These are phyloP conservation scores for Pseudorectes ferrugineus DNA, from an alignment of 2,113 vertebrate genomes.

Conservation along the genomic window DNA sequence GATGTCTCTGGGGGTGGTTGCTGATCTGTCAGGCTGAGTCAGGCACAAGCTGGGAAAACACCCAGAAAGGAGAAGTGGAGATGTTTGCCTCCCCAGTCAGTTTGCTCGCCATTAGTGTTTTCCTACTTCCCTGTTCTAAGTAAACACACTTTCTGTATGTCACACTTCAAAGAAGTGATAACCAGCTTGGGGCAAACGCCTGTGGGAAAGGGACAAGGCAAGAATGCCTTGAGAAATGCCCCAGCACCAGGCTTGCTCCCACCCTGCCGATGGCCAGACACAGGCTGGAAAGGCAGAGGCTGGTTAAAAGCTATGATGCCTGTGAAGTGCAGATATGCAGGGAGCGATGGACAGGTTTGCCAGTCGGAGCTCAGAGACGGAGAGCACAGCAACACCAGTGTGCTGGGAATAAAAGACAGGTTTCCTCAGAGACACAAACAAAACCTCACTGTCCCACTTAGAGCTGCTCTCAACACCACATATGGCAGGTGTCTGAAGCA, in stretches of 20 bases:
- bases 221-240: background rate
- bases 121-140: background rate
- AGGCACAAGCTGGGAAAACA: background rate
- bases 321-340: background rate
- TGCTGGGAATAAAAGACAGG: background rate
- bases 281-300: background rate
- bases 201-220: background rate
- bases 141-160: background rate
- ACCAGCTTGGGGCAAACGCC: background rate
- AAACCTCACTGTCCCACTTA: background rate
- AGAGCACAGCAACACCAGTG: background rate
- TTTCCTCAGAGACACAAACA: background rate
- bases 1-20: fast-evolving
- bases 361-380: background rate
- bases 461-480: background rate
- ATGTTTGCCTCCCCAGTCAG: background rate
- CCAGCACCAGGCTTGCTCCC: background rate
- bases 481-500: background rate
- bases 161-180: background rate
- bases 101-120: background rate
- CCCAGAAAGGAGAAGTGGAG: background rate
- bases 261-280: background rate
- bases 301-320: background rate
- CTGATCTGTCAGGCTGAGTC: background rate
- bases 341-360: background rate